These are phyloP conservation scores for Neria commutata DNA, from an alignment of 2,888 invertebrate species.

Conservation along the genomic window DNA sequence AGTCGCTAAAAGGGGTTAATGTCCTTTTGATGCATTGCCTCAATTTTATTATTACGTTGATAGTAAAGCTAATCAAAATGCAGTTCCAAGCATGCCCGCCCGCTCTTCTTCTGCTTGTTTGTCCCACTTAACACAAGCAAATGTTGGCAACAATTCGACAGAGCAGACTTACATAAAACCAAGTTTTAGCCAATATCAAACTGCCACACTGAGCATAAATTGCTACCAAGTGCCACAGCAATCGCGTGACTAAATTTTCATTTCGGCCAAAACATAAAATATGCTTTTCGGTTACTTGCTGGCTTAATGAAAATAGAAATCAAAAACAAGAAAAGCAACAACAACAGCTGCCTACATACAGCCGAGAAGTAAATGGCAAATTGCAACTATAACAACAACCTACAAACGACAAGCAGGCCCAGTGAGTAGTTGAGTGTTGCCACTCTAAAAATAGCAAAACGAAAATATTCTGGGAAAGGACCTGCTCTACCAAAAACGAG, in stretches of 20 bases:
- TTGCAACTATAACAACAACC: slow-evolving; percentile 59
- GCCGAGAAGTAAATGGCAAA: background rate
- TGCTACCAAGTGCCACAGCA: background rate
- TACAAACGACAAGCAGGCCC: slow-evolving; percentile 37
- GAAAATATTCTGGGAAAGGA: background rate
- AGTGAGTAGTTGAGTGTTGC: background rate
- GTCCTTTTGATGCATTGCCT: no score
- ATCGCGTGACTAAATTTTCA: slow-evolving; percentile 24
- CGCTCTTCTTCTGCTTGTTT: no score
- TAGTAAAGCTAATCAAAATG: no score
- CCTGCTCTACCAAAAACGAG: background rate
- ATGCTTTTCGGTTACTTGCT: no score
- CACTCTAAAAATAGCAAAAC: slow-evolving; percentile 9
- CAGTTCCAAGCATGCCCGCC: no score
- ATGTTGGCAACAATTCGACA: no score
- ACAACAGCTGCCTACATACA: background rate
- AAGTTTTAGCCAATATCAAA: no score
- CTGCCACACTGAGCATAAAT: no score
- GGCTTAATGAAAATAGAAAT: slow-evolving; percentile 36
- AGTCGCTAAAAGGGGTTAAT: no score
- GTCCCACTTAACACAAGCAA: no score
- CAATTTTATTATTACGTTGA: no score
- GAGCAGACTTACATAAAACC: no score
- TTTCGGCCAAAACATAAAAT: background rate
- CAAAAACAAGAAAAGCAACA: slow-evolving; percentile 30